Base-by-base conservation (phyloP, 2,888 invertebrate species). In the Nycteola revayana region DNA sequence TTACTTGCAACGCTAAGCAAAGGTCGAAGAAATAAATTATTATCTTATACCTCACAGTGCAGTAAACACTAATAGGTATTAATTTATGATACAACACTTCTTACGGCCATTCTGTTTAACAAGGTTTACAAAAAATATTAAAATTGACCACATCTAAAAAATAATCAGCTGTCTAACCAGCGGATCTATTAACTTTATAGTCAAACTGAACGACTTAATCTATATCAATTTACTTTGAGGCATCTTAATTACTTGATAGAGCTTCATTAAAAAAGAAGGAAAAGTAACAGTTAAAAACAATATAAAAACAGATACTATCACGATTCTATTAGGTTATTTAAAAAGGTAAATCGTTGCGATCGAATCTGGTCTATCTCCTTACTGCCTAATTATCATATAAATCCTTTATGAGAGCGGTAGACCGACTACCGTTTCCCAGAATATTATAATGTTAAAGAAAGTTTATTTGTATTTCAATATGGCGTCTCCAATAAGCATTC, bases 21-120 rank as follows among this genome's bases (percentile, higher is more conserved):
- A n/a, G n/a, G 45, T 41, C 56, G 40, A 60, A 56, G 68, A 65
- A 66, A 75, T 78, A 80, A 80, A 82, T 84, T 75, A 82, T 84
- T 75, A 75, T 64, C 59, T 73, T 71, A 66, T 70, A 72, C 75
- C 70, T 50, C 54, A 74, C 77, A 75, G 73, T 60, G 64, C 59
- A 58, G 64, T 78, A 82, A 82, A 82, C 68, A 66, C 61, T 58
- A n/a, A n/a, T n/a, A n/a, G 60, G 60, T 50, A 59, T 84, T 84
- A 79, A 81, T 73, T 74, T 65, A 62, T 69, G 75, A 70, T 76
- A 69, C 50, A 49, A 40, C 42, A 40, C 45, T 68, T 66, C 75
- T 81, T 77, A 77, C 59, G 56, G 60, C 60, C 42, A 43, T 14
- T 14, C 14, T 14, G 14, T 5, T 14, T 14, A 14, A 2, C 14